Base-by-base conservation (phyloP, 1,140 invertebrate genomes). In the Bombus pascuorum region DNA sequence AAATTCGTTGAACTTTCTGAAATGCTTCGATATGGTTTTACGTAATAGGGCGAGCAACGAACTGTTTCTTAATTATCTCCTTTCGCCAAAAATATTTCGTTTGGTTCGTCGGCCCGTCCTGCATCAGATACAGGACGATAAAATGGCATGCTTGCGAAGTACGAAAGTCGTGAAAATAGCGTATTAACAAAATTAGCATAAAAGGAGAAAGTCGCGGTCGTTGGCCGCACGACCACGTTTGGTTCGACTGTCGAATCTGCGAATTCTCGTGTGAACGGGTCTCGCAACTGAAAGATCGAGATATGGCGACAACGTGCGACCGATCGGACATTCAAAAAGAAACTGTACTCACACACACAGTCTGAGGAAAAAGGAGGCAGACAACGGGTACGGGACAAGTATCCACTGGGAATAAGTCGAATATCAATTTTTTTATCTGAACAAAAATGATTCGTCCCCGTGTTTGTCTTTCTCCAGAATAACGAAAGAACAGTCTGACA, bases 121-220 rank as follows among this genome's bases (percentile, higher is more conserved):
- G 62, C 68, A 79, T 83, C 66, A n/a, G 82, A 89, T 44, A 57
- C 53, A 77, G 39, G 72, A 75, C 74, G 73, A 86, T 75, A 77
- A 66, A 83, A 42, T 86, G 83, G 65, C 62, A 81, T 86, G 83
- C 73, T 70, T 71, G 39, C 65, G 72, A 66, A 75, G 76, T 87
- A 91, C 77, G 82, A 80, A 89, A 92, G 90, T 91, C 90, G 90
- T 91, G 92, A 94, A 93, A 93, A 93, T 94, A 91, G 93, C 91
- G 84, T 93, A 93, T 94, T 94, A 94, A 93, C 92, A 84, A 93
- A 94, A 94, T 94, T 94, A 94, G 91, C 93, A 94, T 94, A 94
- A 93, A 91, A 93, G 88, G 93, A 93, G 93, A 94, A 94, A 94
- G 93, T 94, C 91, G 92, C 92, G 92, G 93, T 94, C 92, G 89